Conservation (phyloP, 1,140 invertebrate species). For the Campodea augens region DNA sequence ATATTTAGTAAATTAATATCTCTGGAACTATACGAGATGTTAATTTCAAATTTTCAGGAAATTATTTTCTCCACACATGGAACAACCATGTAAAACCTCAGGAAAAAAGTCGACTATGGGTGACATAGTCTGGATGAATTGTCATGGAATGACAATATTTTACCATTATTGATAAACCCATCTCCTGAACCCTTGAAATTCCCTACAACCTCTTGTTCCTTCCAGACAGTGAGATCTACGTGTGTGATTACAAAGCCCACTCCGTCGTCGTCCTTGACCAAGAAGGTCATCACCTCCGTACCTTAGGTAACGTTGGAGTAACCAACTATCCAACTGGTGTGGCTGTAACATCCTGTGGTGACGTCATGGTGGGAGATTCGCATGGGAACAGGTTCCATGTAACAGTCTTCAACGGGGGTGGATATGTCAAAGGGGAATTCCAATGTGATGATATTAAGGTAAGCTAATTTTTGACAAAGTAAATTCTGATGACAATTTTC, state of each 20-base stretch:
- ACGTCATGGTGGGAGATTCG: constrained; percentile 91
- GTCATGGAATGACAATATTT: no score
- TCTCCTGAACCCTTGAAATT: no score
- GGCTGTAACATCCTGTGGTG: constrained; percentile 87
- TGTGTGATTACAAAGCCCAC: constrained; percentile 95
- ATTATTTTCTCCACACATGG: no score
- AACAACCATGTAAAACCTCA: no score
- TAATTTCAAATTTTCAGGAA: no score
- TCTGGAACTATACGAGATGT: no score
- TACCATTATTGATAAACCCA: no score
- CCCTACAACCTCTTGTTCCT: constrained; percentile 14
- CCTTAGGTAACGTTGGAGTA: constrained; percentile 84
- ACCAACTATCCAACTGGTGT: constrained; percentile 96
- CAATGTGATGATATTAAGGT: constrained; percentile 92
- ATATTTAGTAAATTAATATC: no score
- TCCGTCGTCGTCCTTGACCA: constrained; percentile 90
- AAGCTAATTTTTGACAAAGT: constrained; percentile 20
- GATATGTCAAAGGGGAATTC: constrained; percentile 73
- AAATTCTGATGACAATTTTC: no score
- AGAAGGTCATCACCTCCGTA: constrained; percentile 70
- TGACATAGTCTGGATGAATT: no score
- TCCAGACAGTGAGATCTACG: constrained; percentile 81
- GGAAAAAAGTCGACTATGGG: no score
- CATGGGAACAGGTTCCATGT: constrained; percentile 96
- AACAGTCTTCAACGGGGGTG: constrained; percentile 75